These are phyloP conservation scores for Mesitornis unicolor DNA, from an alignment of 2,113 vertebrate species.

Conservation along the genomic window DNA sequence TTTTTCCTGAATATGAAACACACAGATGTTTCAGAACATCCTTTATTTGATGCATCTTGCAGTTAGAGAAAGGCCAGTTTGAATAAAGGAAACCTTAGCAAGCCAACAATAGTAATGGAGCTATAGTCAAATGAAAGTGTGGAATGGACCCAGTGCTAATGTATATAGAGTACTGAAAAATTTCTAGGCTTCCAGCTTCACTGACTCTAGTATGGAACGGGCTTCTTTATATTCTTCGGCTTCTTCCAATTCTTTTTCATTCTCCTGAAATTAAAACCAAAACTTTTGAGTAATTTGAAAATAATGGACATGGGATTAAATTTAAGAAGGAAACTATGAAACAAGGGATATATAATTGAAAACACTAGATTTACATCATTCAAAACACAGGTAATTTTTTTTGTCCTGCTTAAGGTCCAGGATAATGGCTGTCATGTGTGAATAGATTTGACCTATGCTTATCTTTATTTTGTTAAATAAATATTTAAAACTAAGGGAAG, in stretches of 20 bases:
- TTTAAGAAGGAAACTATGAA: not conserved
- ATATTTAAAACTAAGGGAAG: not conserved
- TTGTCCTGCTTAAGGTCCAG: not conserved
- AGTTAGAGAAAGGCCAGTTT: constrained; percentile 59
- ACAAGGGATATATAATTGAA: not conserved
- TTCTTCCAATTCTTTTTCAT: constrained; percentile 88
- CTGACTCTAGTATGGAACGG: constrained; percentile 83
- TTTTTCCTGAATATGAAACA: constrained; percentile 44
- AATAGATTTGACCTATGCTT: not conserved
- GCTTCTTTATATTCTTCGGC: constrained; percentile 91
- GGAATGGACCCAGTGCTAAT: constrained; percentile 79
- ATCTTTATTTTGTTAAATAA: not conserved
- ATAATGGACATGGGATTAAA: not conserved
- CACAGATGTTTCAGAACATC: constrained; percentile 52
- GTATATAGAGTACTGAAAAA: constrained; percentile 57
- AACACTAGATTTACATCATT: not conserved
- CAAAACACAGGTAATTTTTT: not conserved
- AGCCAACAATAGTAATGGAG: constrained; percentile 40
- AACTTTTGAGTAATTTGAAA: constrained; percentile 4
- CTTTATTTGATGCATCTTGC: constrained; percentile 65
- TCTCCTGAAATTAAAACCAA: constrained; percentile 81
- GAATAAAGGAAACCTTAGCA: constrained; percentile 59
- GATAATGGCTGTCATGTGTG: not conserved
- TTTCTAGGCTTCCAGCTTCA: constrained; percentile 88
- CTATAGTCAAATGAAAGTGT: constrained; percentile 68